These are phyloP conservation scores for Xiphydria camelus DNA, from an alignment of 2,888 invertebrate species.

Conservation along the genomic window DNA sequence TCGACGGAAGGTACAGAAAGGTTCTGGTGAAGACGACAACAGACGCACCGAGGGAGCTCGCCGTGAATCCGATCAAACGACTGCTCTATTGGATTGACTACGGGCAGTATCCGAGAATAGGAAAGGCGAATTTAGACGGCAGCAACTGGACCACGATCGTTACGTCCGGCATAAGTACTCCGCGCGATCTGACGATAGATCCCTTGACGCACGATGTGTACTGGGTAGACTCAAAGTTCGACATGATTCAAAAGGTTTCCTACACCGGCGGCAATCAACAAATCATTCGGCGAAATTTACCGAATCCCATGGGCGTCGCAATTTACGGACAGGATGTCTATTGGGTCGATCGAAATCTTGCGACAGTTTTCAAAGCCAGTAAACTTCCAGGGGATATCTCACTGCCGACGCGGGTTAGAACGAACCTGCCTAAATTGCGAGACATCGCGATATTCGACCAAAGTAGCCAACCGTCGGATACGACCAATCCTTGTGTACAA, in stretches of 20 bases:
- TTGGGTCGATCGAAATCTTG: slow-evolving; percentile 93
- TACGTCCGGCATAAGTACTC: slow-evolving; percentile 87
- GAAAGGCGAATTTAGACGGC: slow-evolving; percentile 86
- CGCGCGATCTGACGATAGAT: slow-evolving; percentile 89
- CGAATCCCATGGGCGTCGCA: slow-evolving; percentile 93
- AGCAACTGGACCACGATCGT: slow-evolving; percentile 84
- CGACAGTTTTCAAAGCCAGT: slow-evolving; percentile 79
- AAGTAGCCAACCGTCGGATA: slow-evolving; percentile 83
- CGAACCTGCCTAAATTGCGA: slow-evolving; percentile 81
- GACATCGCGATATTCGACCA: slow-evolving; percentile 92
- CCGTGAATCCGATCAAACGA: slow-evolving; percentile 93
- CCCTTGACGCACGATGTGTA: slow-evolving; percentile 93
- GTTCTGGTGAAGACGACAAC: slow-evolving; percentile 88
- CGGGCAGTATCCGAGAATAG: slow-evolving; percentile 93
- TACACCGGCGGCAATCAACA: slow-evolving; percentile 80
- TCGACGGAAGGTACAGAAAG: slow-evolving; percentile 89
- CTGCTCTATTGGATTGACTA: slow-evolving; percentile 97
- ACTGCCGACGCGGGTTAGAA: slow-evolving; percentile 73
- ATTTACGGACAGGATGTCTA: slow-evolving; percentile 83
- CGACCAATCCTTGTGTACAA: slow-evolving; percentile 78
- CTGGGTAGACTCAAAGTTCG: slow-evolving; percentile 95
- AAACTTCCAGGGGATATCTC: slow-evolving; percentile 75
- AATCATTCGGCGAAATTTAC: slow-evolving; percentile 82
- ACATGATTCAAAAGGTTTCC: slow-evolving; percentile 91
- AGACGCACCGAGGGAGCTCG: slow-evolving; percentile 92